Conservation (phyloP, 2,888 invertebrate species). For the Sabellastarte sp. region DNA sequence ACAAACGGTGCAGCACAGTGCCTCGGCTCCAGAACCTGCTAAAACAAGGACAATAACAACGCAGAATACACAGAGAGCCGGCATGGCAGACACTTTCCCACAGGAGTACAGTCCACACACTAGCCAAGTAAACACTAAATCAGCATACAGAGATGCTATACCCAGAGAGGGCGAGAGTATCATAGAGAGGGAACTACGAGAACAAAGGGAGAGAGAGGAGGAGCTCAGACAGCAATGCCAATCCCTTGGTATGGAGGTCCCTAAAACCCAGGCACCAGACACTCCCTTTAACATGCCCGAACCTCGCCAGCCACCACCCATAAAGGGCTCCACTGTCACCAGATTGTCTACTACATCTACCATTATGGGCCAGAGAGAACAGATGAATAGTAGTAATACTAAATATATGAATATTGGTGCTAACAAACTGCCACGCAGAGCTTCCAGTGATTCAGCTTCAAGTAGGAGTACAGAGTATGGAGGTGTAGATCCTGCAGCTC, state of each 20-base stretch:
- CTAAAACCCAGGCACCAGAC: conserved; percentile 11
- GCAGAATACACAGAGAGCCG: background rate
- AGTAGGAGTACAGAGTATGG: background rate
- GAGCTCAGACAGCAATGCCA: conserved; percentile 56
- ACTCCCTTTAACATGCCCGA: conserved; percentile 21
- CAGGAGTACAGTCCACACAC: background rate
- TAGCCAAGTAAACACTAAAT: background rate
- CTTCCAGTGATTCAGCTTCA: background rate
- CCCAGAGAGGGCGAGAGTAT: conserved; percentile 47
- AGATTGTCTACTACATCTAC: no score
- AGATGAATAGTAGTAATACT: background rate
- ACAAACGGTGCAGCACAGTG: background rate
- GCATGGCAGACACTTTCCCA: background rate
- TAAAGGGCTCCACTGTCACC: no score
- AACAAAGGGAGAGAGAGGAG: conserved; percentile 62
- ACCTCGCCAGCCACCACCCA: conserved; percentile 8
- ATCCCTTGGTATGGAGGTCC: conserved; percentile 17
- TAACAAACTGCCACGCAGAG: background rate
- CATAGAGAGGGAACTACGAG: conserved; percentile 62
- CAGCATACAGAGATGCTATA: conserved; percentile 40
- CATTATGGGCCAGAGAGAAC: background rate
- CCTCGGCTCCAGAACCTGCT: background rate
- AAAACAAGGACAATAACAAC: background rate
- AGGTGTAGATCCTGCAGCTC: background rate
- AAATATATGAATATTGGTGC: no score